phyloP scores from a whole-genome alignment of 2,113 vertebrate species.

The Myrmophylax atrothorax region DNA sequence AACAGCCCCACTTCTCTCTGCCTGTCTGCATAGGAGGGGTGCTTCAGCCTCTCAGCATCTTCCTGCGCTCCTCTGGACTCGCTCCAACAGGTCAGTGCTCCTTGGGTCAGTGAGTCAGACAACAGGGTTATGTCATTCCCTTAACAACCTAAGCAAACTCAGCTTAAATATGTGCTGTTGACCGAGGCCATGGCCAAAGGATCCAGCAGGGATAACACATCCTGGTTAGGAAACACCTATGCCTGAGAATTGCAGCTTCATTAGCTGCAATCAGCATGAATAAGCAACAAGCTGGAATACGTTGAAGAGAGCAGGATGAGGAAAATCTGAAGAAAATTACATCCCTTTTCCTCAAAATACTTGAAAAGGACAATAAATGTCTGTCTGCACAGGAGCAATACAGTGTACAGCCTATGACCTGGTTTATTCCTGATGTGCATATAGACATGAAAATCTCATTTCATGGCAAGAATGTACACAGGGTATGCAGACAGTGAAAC shows the following conservation, averaged over 20 bases:
- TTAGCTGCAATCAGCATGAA: slow-evolving; percentile 5
- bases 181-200: neutral
- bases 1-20: neutral
- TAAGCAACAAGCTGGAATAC: neutral
- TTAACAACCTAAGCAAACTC: neutral
- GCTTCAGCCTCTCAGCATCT: neutral
- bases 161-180: neutral
- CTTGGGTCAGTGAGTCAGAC: neutral
- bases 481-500: neutral
- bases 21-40: neutral
- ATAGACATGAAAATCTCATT: neutral
- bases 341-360: neutral
- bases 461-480: neutral
- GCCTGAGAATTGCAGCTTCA: neutral
- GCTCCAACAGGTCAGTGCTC: neutral
- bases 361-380: neutral
- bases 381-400: neutral
- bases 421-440: neutral
- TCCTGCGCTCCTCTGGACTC: neutral
- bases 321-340: neutral
- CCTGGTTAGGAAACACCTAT: neutral
- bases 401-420: neutral
- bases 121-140: neutral
- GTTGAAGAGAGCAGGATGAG: neutral
- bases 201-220: neutral